Base-by-base conservation (phyloP, 64 coral and sea anemone species). In the Anthopleura sola region DNA sequence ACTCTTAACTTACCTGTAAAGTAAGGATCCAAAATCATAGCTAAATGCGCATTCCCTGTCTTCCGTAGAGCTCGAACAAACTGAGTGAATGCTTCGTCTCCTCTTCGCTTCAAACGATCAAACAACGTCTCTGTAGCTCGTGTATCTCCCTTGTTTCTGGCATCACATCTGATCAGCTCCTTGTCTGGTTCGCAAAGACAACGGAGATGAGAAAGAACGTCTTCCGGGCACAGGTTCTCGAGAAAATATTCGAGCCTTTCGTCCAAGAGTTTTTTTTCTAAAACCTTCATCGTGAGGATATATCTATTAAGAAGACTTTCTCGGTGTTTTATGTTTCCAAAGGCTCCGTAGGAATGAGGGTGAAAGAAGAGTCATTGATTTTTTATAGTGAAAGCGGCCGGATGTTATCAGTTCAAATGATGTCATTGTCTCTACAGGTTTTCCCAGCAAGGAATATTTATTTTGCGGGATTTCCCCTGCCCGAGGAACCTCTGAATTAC, bases 51-150 rank as follows among this genome's bases (percentile, higher is more conserved):
- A 26, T 58, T 47, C 2, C 94, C 94, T 37, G 77, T 86, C 36
- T 55, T 33, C 20, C 94, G 87, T 19, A 95, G 80, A 46, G 94
- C 94, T 69, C 79, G 50, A 3, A 95, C 94, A 69, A 95, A 95
- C 6, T 92, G 48, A 21, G 50, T 32, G 86, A 95, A 92, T 0
- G 90, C 94, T 76, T 78, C 55, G 33, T 92, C 62, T 0, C 91
- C 80, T 86, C 91, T 76, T 50, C n/a, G 37, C n/a, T 78, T 64
- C 0, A 95, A 62, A 5, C 94, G 86, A 56, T 92, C 78, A 7
- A 95, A 90, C 2, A 95, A 82, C 14, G 40, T 86, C 18, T 36
- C 17, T 20, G 90, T 95, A 17, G 94, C 94, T 66, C 51, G 53
- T 23, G 48, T 89, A 31, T 81, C 66, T 16, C 94, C 94, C n/a